A percentile compares a stretch with the other conserved stretches of the same genome.
Evolutionary conservation across 2,888 invertebrate species (phyloP).

Genomic region (Pristionchus fissidentatus): DNA sequence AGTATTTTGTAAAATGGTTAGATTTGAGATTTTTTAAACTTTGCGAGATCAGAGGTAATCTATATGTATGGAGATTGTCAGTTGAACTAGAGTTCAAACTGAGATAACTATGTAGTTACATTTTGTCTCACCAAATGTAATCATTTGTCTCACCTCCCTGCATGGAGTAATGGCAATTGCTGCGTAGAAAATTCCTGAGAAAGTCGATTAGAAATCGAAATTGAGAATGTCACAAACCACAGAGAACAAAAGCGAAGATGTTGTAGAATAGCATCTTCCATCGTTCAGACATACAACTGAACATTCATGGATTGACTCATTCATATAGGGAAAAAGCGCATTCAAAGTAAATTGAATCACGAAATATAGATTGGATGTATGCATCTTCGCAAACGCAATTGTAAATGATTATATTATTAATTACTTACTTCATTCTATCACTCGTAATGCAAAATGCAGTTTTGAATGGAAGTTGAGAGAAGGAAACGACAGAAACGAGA

Average conservation of each 20-base stretch:
- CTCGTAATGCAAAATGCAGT: conserved; percentile 44
- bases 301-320: neutral
- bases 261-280: conserved; percentile 47
- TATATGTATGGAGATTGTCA: too few relatives aligned
- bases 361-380: too few relatives aligned
- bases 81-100: too few relatives aligned
- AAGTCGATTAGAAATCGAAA: neutral
- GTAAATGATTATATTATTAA: too few relatives aligned
- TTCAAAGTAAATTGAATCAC: too few relatives aligned
- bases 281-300: conserved; percentile 38
- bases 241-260: conserved; percentile 40
- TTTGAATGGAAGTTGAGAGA: conserved; percentile 48
- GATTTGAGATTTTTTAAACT: too few relatives aligned
- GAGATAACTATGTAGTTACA: too few relatives aligned
- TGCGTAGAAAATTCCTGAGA: conserved; percentile 21
- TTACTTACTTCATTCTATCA: conserved; percentile 9
- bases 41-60: too few relatives aligned
- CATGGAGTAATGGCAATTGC: conserved; percentile 12
- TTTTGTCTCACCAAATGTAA: too few relatives aligned
- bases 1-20: too few relatives aligned
- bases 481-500: conserved; percentile 17
- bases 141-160: conserved; percentile 26
- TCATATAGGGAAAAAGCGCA: too few relatives aligned
- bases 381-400: too few relatives aligned
- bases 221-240: neutral